Conservation (phyloP, 2,113 vertebrate species). For the Panthera uncia region DNA sequence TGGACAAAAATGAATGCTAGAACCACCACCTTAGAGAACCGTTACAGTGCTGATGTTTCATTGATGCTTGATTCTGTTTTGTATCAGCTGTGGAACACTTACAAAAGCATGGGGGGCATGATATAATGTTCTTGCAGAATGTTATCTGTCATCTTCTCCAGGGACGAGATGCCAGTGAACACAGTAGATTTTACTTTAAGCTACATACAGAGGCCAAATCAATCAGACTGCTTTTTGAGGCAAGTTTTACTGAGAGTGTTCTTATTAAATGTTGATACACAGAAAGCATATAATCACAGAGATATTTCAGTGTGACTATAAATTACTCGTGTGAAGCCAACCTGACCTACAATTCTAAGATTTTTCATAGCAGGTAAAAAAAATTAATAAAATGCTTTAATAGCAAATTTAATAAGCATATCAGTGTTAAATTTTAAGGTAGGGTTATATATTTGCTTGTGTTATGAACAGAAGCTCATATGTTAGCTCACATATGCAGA, state of each 20-base stretch:
- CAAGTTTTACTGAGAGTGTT: neutral
- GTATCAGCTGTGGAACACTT: neutral
- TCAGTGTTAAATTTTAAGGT: neutral
- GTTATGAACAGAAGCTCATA: neutral
- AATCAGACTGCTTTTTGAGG: neutral
- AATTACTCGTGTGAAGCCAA: neutral
- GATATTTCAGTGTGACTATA: neutral
- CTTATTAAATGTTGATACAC: neutral
- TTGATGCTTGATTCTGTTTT: neutral
- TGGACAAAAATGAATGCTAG: neutral
- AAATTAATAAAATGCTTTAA: neutral
- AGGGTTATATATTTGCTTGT: neutral
- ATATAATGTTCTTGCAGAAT: neutral
- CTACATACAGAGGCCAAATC: neutral
- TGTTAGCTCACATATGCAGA: neutral
- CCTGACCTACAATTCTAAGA: neutral
- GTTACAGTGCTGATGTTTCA: neutral
- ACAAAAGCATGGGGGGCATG: neutral
- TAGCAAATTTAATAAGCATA: neutral
- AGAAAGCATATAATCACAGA: neutral
- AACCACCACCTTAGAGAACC: neutral
- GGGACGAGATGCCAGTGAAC: neutral
- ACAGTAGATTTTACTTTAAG: neutral
- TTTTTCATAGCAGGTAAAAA: neutral
- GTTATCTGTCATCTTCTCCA: neutral